A percentile compares a stretch with the other conserved stretches of the same genome.
Evolutionary conservation across 2,113 vertebrate genomes (phyloP).

Genomic region (Chinchilla lanigera): DNA sequence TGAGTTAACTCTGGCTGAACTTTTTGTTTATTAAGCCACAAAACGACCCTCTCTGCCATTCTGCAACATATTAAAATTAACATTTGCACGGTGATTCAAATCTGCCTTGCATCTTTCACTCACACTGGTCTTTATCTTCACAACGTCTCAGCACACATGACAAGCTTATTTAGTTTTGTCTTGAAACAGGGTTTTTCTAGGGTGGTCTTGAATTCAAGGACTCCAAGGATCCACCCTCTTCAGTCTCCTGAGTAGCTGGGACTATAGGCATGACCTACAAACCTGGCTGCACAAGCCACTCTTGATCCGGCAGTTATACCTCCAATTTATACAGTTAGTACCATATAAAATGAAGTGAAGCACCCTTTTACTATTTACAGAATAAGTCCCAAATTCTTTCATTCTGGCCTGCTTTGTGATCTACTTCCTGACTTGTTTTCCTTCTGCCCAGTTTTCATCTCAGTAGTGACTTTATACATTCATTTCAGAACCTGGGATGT

Average conservation of each 20-base stretch:
- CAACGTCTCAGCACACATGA: neutral
- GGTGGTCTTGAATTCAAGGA: neutral
- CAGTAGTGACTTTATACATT: slow-evolving; percentile 6
- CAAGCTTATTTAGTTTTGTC: neutral
- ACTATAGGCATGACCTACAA: neutral
- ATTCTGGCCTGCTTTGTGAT: slow-evolving; percentile 1
- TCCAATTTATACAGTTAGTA: neutral
- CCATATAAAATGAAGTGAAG: neutral
- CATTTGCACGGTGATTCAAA: slow-evolving; percentile 41
- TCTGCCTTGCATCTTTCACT: neutral
- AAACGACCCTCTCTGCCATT: neutral
- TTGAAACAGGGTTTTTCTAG: neutral
- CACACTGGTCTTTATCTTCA: neutral
- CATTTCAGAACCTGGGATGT: neutral
- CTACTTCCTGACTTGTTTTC: slow-evolving; percentile 27
- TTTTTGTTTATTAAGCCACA: neutral
- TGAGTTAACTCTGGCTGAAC: neutral
- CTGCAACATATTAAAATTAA: neutral
- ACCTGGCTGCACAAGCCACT: neutral
- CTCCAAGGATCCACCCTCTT: neutral
- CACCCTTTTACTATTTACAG: neutral
- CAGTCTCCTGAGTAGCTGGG: neutral
- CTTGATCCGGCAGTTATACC: neutral
- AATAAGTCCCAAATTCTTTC: neutral
- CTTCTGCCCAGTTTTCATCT: slow-evolving; percentile 4